Evolutionary conservation across 1,140 invertebrate species (phyloP), one percentile per base, ranked within the genome.

Genomic region (Neoseiulus cucumeris): DNA sequence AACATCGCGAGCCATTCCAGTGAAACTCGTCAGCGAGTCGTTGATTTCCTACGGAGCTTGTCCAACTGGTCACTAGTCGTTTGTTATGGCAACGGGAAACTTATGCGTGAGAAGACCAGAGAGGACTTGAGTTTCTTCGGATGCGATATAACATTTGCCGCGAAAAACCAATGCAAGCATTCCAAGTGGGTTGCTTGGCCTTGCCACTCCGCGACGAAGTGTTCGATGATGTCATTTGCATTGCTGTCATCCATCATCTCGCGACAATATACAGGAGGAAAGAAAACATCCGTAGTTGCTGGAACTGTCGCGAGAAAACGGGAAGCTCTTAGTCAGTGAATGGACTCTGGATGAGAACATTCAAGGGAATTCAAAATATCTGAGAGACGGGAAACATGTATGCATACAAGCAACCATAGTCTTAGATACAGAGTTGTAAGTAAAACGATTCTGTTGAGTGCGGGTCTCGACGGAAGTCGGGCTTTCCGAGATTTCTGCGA

Each of bases 1-100:
- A 79, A 89, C 72, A 98, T 98, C 72, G 91, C 93, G 0, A 75
- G 78, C 67, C 93, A 98, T 77, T 98, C 98, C 76, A 91, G 87
- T 75, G 83, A 86, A 69, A 98, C 94, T 0, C 78, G 94, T 42
- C 86, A 91, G 0, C 82, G 84, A 71, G 89, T 98, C 2, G 75
- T 81, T 2, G 78, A 86, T 65, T 98, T 98, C 78, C 74, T 97
- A 1, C 72, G 81, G 4, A 77, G 74, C 9, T 79, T 91, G 65
- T 70, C 80, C 1, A 12, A 71, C 0, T 86, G 85, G 12, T 81
- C 84, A 5, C 71, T 93, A 42, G 70, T 97, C 4, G 80, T 96
- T 66, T 94, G 95, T 4, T 96, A 92, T 79, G 95, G 94, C 7
- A 98, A 98, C 81, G 94, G 93, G 64, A 98, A 98, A 81, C 97